Percentiles rank a stretch among this genome's conserved stretches.
These are phyloP conservation scores for Abrostola tripartita DNA, from an alignment of 2,888 invertebrate species.

Conservation along the genomic window DNA sequence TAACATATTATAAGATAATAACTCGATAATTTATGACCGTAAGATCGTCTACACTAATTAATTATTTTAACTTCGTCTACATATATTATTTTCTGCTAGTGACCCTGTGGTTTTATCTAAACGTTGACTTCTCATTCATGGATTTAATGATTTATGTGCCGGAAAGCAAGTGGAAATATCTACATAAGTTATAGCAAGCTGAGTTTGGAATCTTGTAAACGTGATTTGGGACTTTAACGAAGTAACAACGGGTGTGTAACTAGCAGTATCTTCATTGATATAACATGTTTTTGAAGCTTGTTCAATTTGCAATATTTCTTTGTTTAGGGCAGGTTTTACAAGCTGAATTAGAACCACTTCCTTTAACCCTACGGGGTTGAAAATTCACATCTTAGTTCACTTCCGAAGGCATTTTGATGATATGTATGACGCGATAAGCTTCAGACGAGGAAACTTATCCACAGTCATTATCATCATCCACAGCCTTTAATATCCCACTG, in stretches of 20 bases:
- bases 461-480: too few relatives aligned
- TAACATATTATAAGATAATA: constrained; percentile 26
- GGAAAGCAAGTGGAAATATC: constrained; percentile 32
- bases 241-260: constrained; percentile 8
- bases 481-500: too few relatives aligned
- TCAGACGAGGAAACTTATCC: too few relatives aligned
- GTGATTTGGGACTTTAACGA: constrained; percentile 24
- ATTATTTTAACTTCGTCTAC: constrained; percentile 21
- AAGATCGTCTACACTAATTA: constrained; percentile 43
- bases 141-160: constrained; percentile 34
- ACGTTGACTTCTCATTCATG: constrained; percentile 51
- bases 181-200: constrained; percentile 23
- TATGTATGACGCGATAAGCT: too few relatives aligned
- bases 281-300: constrained; percentile 6
- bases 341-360: too few relatives aligned
- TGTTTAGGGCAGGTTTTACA: too few relatives aligned
- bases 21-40: constrained; percentile 40
- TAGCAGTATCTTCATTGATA: constrained; percentile 10
- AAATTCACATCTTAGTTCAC: too few relatives aligned
- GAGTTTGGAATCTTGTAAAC: constrained; percentile 18
- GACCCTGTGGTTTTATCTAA: constrained; percentile 43
- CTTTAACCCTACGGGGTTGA: too few relatives aligned
- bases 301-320: too few relatives aligned
- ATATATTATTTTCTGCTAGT: constrained; percentile 40
- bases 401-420: too few relatives aligned